Percentiles rank a stretch among this genome's conserved stretches.
Conservation (phyloP, 2,113 vertebrate genomes). For the Sitta europaea region DNA sequence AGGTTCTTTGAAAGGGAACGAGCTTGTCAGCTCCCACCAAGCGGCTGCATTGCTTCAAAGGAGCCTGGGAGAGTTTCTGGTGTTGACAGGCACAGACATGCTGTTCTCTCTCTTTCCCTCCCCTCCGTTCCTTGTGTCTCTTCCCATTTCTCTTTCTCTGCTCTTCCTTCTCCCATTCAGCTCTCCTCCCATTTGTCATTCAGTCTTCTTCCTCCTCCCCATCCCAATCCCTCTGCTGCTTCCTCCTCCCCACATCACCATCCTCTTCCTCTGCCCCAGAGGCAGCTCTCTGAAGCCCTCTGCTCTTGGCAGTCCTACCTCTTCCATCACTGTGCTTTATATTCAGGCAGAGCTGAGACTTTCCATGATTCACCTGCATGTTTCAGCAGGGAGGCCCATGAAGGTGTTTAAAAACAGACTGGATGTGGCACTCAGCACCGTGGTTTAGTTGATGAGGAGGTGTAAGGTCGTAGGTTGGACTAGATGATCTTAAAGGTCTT, state of each 20-base stretch:
- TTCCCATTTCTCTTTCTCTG: neutral
- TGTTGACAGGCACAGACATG: slow-evolving; percentile 26
- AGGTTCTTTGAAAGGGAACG: slow-evolving; percentile 69
- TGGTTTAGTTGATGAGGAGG: neutral
- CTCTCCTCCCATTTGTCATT: neutral
- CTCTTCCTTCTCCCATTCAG: neutral
- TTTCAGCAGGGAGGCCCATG: neutral
- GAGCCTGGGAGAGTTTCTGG: slow-evolving; percentile 16
- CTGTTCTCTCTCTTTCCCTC: neutral
- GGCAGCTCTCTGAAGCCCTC: neutral
- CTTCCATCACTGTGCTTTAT: neutral
- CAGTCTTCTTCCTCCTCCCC: neutral
- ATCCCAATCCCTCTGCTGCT: neutral
- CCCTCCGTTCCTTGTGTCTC: neutral
- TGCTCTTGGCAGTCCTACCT: neutral
- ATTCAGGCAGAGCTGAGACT: neutral
- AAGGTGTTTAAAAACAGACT: neutral
- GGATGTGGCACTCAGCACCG: neutral
- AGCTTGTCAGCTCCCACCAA: slow-evolving; percentile 52
- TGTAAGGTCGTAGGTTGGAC: neutral
- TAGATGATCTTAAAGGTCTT: neutral
- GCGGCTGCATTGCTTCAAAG: slow-evolving; percentile 66
- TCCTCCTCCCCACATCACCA: neutral
- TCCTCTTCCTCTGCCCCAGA: neutral
- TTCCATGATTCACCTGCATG: neutral